Percentiles rank a stretch among this genome's conserved stretches.
Conservation (phyloP, 2,113 vertebrate species). For the Quiscalus mexicanus region DNA sequence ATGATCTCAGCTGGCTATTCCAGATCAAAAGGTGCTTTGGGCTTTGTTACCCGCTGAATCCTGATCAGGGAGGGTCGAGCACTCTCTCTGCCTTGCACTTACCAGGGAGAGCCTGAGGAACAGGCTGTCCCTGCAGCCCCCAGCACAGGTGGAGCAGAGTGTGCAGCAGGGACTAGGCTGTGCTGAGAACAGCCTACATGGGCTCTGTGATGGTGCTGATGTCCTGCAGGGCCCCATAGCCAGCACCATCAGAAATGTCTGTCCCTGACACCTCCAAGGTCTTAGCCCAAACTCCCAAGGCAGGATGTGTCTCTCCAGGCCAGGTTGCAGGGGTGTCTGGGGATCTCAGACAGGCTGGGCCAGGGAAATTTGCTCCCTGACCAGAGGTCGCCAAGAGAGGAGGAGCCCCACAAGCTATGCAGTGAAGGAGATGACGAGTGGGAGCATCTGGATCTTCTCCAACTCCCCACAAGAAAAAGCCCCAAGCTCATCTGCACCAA, state of each 20-base stretch:
- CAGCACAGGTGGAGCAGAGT: background rate
- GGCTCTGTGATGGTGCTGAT: fast-evolving
- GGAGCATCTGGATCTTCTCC: background rate
- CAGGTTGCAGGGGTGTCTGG: background rate
- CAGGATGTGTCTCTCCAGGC: background rate
- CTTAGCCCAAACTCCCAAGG: background rate
- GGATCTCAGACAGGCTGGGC: background rate
- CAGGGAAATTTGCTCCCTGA: background rate
- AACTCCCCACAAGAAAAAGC: background rate
- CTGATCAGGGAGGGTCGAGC: background rate
- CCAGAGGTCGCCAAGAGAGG: background rate
- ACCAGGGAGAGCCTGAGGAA: background rate
- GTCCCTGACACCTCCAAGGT: background rate
- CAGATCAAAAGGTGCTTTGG: background rate
- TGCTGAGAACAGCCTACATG: fast-evolving
- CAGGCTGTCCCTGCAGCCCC: background rate
- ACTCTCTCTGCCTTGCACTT: background rate
- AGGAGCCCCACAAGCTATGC: background rate
- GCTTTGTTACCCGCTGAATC: background rate
- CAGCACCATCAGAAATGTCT: background rate
- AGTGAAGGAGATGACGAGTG: background rate
- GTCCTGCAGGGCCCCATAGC: fast-evolving
- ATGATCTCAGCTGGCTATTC: background rate
- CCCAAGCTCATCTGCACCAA: background rate
- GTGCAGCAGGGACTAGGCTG: background rate